Evolutionary conservation across 2,113 vertebrate genomes (phyloP).

Genomic region (Lophius piscatorius): DNA sequence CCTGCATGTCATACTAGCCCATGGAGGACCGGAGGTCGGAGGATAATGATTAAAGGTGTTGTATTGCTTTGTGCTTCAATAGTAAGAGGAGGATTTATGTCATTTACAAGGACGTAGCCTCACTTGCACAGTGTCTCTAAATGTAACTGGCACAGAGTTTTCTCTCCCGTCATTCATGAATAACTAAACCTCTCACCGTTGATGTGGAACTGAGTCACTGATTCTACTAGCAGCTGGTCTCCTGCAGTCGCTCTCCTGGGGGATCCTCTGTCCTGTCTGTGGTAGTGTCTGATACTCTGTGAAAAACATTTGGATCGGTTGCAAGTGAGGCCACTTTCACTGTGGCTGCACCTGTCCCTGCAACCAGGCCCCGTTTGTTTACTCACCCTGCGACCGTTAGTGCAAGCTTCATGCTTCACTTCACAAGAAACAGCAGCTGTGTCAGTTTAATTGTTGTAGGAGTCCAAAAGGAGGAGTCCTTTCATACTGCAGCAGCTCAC

Average conservation of each 20-base stretch:
- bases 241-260: slow-evolving; percentile 36
- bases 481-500: slow-evolving; percentile 11
- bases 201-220: slow-evolving; percentile 10
- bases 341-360: slow-evolving; percentile 70
- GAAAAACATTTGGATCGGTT: slow-evolving; percentile 38
- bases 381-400: slow-evolving; percentile 71
- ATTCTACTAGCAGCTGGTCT: slow-evolving; percentile 42
- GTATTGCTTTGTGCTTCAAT: background rate
- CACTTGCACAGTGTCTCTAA: too few relatives aligned
- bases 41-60: too few relatives aligned
- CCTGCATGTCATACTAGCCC: background rate
- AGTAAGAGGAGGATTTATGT: too few relatives aligned
- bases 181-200: too few relatives aligned
- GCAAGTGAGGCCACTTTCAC: slow-evolving; percentile 60
- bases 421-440: slow-evolving; percentile 76
- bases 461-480: slow-evolving; percentile 44
- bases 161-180: background rate
- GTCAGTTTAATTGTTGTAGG: slow-evolving; percentile 61
- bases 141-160: background rate
- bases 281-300: slow-evolving; percentile 41
- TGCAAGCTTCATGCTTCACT: slow-evolving; percentile 68
- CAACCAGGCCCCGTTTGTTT: slow-evolving; percentile 71
- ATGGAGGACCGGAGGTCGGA: too few relatives aligned
- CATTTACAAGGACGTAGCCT: too few relatives aligned
- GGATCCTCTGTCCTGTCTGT: slow-evolving; percentile 53